Percentiles rank a stretch among this genome's conserved stretches.
Conservation (phyloP, 30 jellyfish, hydroid and myxozoan genomes). For the Nemopilema nomurai region DNA sequence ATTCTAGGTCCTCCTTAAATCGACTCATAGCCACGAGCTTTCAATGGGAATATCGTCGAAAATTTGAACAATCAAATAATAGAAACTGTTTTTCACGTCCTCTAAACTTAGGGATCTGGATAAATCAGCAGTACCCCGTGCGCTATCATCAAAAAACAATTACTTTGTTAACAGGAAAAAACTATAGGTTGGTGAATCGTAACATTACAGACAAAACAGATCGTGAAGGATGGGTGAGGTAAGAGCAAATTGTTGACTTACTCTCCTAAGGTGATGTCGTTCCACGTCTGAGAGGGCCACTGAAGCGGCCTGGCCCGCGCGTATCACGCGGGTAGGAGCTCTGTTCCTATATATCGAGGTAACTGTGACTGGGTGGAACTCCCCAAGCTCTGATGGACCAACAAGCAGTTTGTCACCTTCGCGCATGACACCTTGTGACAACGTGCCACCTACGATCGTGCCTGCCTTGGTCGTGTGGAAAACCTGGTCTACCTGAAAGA, state of each 20-base stretch:
- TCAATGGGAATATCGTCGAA: too few species aligned
- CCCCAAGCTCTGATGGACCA: slow-evolving; percentile 94
- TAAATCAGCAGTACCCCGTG: too few species aligned
- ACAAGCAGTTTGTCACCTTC: slow-evolving; percentile 85
- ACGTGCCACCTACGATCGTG: slow-evolving; percentile 92
- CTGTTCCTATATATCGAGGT: slow-evolving; percentile 95
- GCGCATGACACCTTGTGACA: slow-evolving; percentile 78
- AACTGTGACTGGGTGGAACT: slow-evolving; percentile 67
- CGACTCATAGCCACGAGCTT: too few species aligned
- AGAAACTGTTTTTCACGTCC: too few species aligned
- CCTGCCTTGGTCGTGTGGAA: slow-evolving; percentile 88
- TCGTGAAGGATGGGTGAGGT: neutral
- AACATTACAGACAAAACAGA: too few species aligned
- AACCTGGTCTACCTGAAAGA: slow-evolving; percentile 91
- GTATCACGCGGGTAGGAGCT: slow-evolving; percentile 92
- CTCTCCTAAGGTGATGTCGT: slow-evolving; percentile 66
- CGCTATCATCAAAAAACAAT: too few species aligned
- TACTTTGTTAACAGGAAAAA: too few species aligned
- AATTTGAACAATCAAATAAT: too few species aligned
- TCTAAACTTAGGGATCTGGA: too few species aligned
- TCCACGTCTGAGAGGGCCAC: slow-evolving; percentile 81
- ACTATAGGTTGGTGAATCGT: too few species aligned
- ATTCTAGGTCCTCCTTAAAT: too few species aligned
- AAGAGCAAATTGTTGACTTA: slow-evolving; percentile 16
- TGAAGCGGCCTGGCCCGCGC: slow-evolving; percentile 98